These are phyloP conservation scores for Entomobrya proxima DNA, from an alignment of 2,888 invertebrate genomes.

Conservation along the genomic window DNA sequence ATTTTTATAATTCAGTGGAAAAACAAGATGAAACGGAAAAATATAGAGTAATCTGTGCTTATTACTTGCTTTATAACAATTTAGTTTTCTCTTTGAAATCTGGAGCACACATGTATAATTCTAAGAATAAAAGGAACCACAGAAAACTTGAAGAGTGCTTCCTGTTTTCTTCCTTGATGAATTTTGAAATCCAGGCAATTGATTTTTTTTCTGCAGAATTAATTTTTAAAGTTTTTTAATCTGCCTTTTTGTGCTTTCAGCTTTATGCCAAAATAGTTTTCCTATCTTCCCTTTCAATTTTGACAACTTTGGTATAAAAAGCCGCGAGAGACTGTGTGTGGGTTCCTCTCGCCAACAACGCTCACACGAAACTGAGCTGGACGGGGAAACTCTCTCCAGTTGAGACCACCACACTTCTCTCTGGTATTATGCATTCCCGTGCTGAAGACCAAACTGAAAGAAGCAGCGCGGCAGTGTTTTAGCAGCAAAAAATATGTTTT, in stretches of 20 bases:
- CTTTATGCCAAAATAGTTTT: too few relatives aligned
- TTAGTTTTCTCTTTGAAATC: neutral
- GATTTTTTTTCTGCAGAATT: too few relatives aligned
- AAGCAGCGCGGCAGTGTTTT: too few relatives aligned
- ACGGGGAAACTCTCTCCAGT: constrained; percentile 49
- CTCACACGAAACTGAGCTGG: constrained; percentile 47
- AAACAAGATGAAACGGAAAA: too few relatives aligned
- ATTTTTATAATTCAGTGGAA: too few relatives aligned
- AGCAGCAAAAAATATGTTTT: too few relatives aligned
- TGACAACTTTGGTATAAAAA: neutral
- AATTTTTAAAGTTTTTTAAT: too few relatives aligned
- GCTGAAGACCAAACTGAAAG: too few relatives aligned
- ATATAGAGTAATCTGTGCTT: neutral
- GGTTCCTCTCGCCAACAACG: constrained; percentile 36
- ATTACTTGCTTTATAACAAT: neutral
- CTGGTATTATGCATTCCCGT: too few relatives aligned
- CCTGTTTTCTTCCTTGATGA: neutral
- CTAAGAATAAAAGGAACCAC: neutral
- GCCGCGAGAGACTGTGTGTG: neutral
- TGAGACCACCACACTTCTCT: neutral
- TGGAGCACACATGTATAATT: neutral
- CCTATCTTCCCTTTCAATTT: neutral
- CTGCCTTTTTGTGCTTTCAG: too few relatives aligned
- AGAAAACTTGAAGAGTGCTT: too few relatives aligned
- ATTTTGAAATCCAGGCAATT: neutral